phyloP scores from a whole-genome alignment of 2,113 vertebrate genomes.

The Heterocephalus glaber region DNA sequence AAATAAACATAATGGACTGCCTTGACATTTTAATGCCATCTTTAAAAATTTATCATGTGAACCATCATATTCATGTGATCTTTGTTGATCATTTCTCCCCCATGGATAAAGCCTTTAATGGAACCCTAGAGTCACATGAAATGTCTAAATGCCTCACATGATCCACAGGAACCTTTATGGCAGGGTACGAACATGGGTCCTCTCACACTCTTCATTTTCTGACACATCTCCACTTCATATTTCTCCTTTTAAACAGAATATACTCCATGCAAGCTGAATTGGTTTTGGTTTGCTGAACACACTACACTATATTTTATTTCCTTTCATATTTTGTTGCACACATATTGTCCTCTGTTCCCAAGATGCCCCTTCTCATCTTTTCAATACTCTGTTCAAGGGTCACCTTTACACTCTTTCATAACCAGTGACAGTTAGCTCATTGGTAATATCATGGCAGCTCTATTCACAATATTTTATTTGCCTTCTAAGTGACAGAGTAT shows the following conservation, averaged over 20 bases:
- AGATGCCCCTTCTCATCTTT: neutral
- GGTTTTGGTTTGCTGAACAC: neutral
- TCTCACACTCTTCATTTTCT: neutral
- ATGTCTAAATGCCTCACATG: neutral
- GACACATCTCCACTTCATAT: neutral
- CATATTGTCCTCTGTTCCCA: neutral
- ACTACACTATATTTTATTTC: neutral
- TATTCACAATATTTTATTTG: neutral
- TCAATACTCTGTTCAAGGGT: neutral
- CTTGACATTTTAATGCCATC: neutral
- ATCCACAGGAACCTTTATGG: neutral
- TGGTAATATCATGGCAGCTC: neutral
- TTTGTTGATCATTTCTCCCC: neutral
- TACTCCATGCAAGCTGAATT: neutral
- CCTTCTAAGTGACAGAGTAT: neutral
- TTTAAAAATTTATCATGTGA: neutral
- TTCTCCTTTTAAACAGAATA: neutral
- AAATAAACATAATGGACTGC: neutral
- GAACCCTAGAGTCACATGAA: neutral
- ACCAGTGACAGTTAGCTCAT: neutral
- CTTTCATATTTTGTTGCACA: neutral
- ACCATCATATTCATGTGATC: neutral
- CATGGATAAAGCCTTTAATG: neutral
- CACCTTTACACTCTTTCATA: neutral
- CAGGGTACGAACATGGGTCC: neutral